Percentiles rank a stretch among this genome's conserved stretches.
phyloP scores from a whole-genome alignment of 1,140 invertebrate genomes.

The Drosophila bocki region DNA sequence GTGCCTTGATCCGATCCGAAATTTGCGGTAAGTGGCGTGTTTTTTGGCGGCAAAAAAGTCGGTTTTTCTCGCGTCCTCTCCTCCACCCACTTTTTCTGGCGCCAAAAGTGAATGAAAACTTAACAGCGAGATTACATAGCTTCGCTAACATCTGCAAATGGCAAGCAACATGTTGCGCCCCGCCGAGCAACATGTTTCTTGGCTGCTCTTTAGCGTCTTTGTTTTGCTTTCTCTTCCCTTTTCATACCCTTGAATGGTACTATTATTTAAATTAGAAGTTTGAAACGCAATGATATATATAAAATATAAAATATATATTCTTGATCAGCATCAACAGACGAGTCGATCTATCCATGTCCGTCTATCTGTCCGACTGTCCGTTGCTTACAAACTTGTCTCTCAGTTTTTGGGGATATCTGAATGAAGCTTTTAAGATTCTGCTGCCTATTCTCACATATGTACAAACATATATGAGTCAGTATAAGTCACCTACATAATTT shows the following conservation, averaged over 20 bases:
- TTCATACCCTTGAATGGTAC: not conserved
- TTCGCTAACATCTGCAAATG: constrained; percentile 1
- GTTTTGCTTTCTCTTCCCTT: constrained; percentile 50
- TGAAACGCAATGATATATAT: too few relatives aligned
- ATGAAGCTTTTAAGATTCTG: too few relatives aligned
- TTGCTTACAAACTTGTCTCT: too few relatives aligned
- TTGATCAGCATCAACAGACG: too few relatives aligned
- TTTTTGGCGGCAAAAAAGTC: constrained; percentile 62
- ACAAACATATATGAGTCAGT: too few relatives aligned
- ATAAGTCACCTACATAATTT: too few relatives aligned
- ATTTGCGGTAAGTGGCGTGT: constrained; percentile 59
- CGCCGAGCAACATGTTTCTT: constrained; percentile 9
- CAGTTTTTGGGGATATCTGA: too few relatives aligned
- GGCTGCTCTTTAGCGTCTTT: constrained; percentile 16
- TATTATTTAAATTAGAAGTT: too few relatives aligned
- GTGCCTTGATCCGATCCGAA: constrained; percentile 34
- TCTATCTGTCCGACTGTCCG: too few relatives aligned
- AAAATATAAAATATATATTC: too few relatives aligned
- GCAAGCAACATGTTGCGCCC: not conserved
- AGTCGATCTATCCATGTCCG: too few relatives aligned
- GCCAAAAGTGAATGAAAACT: constrained; percentile 52
- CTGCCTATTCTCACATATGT: too few relatives aligned
- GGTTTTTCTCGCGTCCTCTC: constrained; percentile 13
- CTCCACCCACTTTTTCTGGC: constrained; percentile 40
- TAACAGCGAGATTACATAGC: constrained; percentile 1